Evolutionary conservation across 2,797 vertebrate genomes (phyloP).

Genomic region (Cuniculus paca): DNA sequence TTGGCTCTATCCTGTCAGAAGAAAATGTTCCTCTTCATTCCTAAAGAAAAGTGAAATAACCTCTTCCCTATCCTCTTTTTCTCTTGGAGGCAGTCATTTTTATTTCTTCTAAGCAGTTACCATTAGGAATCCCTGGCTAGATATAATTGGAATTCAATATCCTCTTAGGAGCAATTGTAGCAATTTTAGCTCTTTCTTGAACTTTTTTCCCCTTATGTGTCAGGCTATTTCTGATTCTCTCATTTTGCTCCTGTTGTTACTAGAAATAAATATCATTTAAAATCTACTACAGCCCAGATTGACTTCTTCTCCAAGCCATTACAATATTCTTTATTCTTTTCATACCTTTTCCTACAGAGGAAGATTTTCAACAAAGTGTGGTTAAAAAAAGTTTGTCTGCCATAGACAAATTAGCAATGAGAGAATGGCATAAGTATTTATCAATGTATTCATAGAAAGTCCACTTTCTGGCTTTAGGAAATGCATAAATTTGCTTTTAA

Average conservation of each 20-base stretch:
- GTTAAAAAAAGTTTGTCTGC: conserved; percentile 4
- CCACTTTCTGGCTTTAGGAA: background rate
- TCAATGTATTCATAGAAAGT: background rate
- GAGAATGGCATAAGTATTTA: background rate
- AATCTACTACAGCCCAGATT: background rate
- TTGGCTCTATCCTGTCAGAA: background rate
- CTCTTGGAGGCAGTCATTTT: background rate
- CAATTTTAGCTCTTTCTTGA: conserved; percentile 17
- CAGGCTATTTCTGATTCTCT: background rate
- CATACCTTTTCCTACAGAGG: background rate
- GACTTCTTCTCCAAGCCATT: background rate
- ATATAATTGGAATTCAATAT: conserved; percentile 28
- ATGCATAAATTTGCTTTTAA: background rate
- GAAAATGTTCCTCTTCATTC: conserved; percentile 32
- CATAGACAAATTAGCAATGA: background rate
- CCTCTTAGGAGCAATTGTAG: conserved; percentile 1
- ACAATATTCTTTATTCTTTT: background rate
- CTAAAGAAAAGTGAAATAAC: conserved; percentile 14
- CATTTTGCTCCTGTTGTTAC: background rate
- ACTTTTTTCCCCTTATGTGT: conserved; percentile 11
- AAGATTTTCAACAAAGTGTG: background rate
- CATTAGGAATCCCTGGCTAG: background rate
- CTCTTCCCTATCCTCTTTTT: conserved; percentile 1
- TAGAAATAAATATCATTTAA: conserved; percentile 25
- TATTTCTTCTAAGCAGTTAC: background rate